A percentile compares a stretch with the other conserved stretches of the same genome.
These are phyloP conservation scores for Kuschelorhynchus macadamiae DNA, from an alignment of 2,888 invertebrate genomes.

Conservation along the genomic window DNA sequence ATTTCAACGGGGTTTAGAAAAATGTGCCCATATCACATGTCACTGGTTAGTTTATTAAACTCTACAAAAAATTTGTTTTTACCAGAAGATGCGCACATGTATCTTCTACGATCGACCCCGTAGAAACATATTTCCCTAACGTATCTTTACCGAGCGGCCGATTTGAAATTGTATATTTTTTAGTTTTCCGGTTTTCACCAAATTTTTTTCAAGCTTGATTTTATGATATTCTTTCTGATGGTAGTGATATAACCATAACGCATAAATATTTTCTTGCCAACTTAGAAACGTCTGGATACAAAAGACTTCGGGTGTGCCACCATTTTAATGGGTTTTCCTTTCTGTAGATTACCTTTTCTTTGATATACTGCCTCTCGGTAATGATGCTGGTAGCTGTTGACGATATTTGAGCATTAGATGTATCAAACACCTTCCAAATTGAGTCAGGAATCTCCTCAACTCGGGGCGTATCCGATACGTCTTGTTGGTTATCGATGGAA, in stretches of 20 bases:
- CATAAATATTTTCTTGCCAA: constrained; percentile 29
- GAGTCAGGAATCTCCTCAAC: background rate
- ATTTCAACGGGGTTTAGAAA: too few species aligned
- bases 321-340: constrained; percentile 29
- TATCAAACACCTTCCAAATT: constrained; percentile 7
- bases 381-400: constrained; percentile 2
- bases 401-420: constrained; percentile 8
- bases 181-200: too few species aligned
- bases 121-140: too few species aligned
- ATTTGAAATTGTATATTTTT: too few species aligned
- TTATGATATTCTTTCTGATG: constrained; percentile 26
- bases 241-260: constrained; percentile 25
- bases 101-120: too few species aligned
- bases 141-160: too few species aligned
- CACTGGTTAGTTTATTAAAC: too few species aligned
- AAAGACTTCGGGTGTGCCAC: constrained; percentile 16
- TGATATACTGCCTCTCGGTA: constrained; percentile 24
- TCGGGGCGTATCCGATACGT: background rate
- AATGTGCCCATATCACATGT: too few species aligned
- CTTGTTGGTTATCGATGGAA: too few species aligned
- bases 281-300: constrained; percentile 23
- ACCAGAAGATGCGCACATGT: too few species aligned
- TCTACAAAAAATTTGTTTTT: too few species aligned
- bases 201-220: too few species aligned
- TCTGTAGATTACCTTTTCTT: constrained; percentile 20